phyloP scores from a whole-genome alignment of 2,797 vertebrate genomes.

The Sebastes hubbsi region DNA sequence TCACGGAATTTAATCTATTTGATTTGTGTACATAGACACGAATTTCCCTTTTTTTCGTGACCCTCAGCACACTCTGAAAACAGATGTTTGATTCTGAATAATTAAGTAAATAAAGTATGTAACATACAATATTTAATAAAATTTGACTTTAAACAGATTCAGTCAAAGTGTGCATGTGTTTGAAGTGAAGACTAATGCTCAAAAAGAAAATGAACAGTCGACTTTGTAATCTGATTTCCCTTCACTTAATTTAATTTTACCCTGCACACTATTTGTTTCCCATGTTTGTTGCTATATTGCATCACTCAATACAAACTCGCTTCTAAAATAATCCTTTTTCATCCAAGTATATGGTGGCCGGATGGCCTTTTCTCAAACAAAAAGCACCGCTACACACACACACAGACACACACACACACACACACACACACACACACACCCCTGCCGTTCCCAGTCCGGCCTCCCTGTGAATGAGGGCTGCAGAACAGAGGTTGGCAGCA shows the following conservation, averaged over 20 bases:
- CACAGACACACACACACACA: constrained; percentile 12
- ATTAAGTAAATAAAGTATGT: not conserved
- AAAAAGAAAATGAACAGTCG: not conserved
- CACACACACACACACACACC: constrained; percentile 21
- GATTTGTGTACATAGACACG: no score
- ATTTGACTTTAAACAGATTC: not conserved
- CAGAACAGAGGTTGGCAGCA: constrained; percentile 77
- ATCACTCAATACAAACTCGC: not conserved
- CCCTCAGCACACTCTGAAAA: not conserved
- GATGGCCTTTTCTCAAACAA: constrained; percentile 19
- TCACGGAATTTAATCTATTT: no score
- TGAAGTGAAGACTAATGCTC: rapidly evolving
- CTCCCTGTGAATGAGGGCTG: constrained; percentile 64
- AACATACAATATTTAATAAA: not conserved
- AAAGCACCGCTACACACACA: not conserved
- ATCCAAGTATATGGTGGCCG: not conserved
- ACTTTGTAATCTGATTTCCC: not conserved
- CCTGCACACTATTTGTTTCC: not conserved
- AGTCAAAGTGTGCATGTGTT: not conserved
- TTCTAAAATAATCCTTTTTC: not conserved
- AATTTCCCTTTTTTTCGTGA: no score
- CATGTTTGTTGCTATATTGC: not conserved
- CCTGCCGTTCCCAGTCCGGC: constrained; percentile 59
- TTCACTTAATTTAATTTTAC: not conserved
- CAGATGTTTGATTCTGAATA: not conserved